A percentile compares a stretch with the other conserved stretches of the same genome.
These are phyloP conservation scores for Catostylus mosaicus DNA, from an alignment of 30 jellyfish, hydroid and myxozoan species.

Conservation along the genomic window DNA sequence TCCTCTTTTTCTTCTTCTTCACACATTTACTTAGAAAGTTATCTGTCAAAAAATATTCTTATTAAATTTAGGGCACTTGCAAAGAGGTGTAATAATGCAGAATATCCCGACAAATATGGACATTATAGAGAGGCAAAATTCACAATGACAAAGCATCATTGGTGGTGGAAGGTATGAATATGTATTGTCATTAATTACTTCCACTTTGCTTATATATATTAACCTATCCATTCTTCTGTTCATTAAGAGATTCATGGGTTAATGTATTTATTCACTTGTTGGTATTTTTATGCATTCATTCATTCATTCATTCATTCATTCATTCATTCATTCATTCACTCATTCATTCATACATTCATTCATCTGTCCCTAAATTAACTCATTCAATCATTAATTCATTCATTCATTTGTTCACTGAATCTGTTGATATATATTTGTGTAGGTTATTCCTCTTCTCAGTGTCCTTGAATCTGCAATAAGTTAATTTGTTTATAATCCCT, in stretches of 20 bases:
- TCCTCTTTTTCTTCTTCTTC: too few relatives aligned
- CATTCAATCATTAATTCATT: neutral
- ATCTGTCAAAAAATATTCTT: neutral
- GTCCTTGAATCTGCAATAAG: too few relatives aligned
- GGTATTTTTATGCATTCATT: too few relatives aligned
- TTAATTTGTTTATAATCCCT: too few relatives aligned
- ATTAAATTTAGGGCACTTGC: slow-evolving; percentile 52
- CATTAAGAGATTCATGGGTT: neutral
- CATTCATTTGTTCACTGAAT: neutral
- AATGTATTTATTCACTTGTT: slow-evolving; percentile 2
- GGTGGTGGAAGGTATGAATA: slow-evolving; percentile 98
- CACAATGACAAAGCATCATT: slow-evolving; percentile 95
- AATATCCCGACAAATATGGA: slow-evolving; percentile 89
- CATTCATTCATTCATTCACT: slow-evolving; percentile 24
- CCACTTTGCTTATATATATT: neutral
- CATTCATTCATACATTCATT: slow-evolving; percentile 27
- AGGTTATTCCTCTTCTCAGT: too few relatives aligned
- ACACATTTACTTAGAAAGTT: too few relatives aligned
- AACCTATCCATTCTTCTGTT: neutral
- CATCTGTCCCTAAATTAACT: too few relatives aligned
- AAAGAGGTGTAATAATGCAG: slow-evolving; percentile 88
- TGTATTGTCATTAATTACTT: neutral
- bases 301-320: slow-evolving; percentile 31
- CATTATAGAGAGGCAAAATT: slow-evolving; percentile 91
- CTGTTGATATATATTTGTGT: too few relatives aligned